A percentile compares a stretch with the other conserved stretches of the same genome.
Evolutionary conservation across 2,113 vertebrate genomes (phyloP).

Genomic region (Pseudonaja textilis): DNA sequence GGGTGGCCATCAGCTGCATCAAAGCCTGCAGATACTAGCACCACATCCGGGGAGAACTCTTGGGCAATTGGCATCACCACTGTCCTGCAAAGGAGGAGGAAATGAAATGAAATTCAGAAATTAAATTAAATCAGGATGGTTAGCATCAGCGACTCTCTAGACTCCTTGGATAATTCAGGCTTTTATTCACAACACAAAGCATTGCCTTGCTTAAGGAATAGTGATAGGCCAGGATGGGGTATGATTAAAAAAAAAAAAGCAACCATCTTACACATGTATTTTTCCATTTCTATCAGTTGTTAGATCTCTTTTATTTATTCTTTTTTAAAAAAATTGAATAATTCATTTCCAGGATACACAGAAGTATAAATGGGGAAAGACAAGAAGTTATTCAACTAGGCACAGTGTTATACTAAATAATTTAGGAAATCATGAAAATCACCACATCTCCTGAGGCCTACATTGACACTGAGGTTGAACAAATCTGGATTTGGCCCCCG

Average conservation of each 20-base stretch:
- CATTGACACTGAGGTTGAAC: neutral
- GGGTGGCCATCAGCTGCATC: conserved; percentile 88
- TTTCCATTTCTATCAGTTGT: neutral
- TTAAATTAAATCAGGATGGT: neutral
- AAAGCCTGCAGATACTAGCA: conserved; percentile 91
- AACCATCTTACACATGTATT: neutral
- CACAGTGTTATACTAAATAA: neutral
- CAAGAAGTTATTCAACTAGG: neutral
- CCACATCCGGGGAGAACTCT: conserved; percentile 88
- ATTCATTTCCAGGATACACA: neutral
- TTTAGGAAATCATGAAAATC: neutral
- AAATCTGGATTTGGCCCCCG: neutral
- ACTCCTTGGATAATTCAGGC: neutral
- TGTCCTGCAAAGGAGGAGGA: conserved; percentile 67
- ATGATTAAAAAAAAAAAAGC: neutral
- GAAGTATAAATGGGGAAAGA: neutral
- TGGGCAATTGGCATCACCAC: conserved; percentile 93
- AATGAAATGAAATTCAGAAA: neutral
- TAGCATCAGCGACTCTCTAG: no score
- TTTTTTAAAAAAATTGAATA: neutral
- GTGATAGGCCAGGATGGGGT: neutral
- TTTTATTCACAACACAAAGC: neutral
- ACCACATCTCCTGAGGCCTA: neutral
- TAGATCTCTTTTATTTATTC: neutral
- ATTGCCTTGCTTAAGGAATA: neutral